A percentile compares a stretch with the other conserved stretches of the same genome.
Evolutionary conservation across 2,888 invertebrate genomes (phyloP).

Genomic region (Drosophila prostipennis): DNA sequence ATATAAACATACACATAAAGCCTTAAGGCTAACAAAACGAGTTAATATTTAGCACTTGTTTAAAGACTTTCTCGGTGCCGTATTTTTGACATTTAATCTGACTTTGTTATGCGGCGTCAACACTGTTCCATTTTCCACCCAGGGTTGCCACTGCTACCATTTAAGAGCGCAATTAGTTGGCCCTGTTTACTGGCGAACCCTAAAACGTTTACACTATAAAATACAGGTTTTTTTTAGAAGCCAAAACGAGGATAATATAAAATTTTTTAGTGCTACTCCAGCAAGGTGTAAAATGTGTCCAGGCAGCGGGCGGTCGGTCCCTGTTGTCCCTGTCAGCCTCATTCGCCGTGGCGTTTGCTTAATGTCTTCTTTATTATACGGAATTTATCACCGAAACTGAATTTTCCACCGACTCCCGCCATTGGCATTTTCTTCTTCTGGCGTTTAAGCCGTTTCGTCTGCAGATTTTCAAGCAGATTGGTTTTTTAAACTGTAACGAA

Average conservation of each 20-base stretch:
- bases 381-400: constrained; percentile 80
- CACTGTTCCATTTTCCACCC: background rate
- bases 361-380: constrained; percentile 81
- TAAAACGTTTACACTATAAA: constrained; percentile 65
- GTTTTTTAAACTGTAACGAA: too few species aligned
- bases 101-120: background rate
- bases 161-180: constrained; percentile 39
- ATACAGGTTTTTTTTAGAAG: constrained; percentile 46
- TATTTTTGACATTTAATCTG: constrained; percentile 3
- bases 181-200: constrained; percentile 36
- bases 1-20: background rate
- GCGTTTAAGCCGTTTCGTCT: constrained; percentile 48
- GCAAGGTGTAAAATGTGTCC: constrained; percentile 67
- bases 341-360: constrained; percentile 67
- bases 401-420: constrained; percentile 60
- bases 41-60: constrained; percentile 1
- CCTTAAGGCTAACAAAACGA: background rate
- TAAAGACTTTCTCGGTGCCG: background rate
- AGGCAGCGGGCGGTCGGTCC: constrained; percentile 66
- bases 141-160: constrained; percentile 3
- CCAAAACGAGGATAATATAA: constrained; percentile 56
- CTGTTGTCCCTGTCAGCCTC: constrained; percentile 53
- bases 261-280: constrained; percentile 49
- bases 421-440: constrained; percentile 3
- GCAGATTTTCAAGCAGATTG: constrained; percentile 10